Evolutionary conservation across 1,140 invertebrate genomes (phyloP).

Genomic region (Gonioctena quinquepunctata): DNA sequence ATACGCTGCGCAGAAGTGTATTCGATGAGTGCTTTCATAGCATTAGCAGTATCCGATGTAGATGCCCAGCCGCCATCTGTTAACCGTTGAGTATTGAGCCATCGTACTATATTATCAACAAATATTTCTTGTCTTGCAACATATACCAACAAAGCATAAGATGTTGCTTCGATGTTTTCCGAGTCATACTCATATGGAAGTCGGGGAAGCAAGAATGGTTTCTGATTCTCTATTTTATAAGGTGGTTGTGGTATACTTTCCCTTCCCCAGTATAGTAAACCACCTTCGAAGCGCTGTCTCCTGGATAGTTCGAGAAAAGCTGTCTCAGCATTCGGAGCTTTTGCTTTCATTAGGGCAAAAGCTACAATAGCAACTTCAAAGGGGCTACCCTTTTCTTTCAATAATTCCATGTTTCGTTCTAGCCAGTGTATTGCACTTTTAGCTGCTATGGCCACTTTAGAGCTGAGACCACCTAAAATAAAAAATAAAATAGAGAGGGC

Average conservation of each 20-base stretch:
- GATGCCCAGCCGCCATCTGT: conserved; percentile 94
- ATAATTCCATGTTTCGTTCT: conserved; percentile 79
- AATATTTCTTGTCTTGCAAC: conserved; percentile 80
- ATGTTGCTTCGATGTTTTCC: conserved; percentile 89
- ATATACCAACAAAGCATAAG: conserved; percentile 89
- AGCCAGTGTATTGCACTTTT: conserved; percentile 76
- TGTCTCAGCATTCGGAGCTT: conserved; percentile 77
- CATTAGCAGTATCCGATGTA: conserved; percentile 86
- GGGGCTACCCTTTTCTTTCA: conserved; percentile 71
- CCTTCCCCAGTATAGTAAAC: conserved; percentile 84
- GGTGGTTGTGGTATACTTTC: conserved; percentile 76
- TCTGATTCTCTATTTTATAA: conserved; percentile 86
- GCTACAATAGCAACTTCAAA: conserved; percentile 87
- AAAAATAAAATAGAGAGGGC: too few relatives aligned
- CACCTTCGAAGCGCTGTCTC: conserved; percentile 70
- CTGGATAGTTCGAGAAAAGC: conserved; percentile 76
- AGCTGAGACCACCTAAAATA: conserved; percentile 63
- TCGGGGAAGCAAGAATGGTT: conserved; percentile 85
- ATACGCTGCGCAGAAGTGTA: conserved; percentile 85
- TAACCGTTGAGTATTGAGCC: conserved; percentile 89
- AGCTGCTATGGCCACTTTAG: conserved; percentile 71
- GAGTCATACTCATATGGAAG: conserved; percentile 87
- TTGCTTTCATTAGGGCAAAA: conserved; percentile 80
- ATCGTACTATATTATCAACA: conserved; percentile 85
- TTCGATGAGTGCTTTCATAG: conserved; percentile 86